These are phyloP conservation scores for Cynocephalus volans DNA, from an alignment of 2,113 vertebrate genomes.

Conservation along the genomic window DNA sequence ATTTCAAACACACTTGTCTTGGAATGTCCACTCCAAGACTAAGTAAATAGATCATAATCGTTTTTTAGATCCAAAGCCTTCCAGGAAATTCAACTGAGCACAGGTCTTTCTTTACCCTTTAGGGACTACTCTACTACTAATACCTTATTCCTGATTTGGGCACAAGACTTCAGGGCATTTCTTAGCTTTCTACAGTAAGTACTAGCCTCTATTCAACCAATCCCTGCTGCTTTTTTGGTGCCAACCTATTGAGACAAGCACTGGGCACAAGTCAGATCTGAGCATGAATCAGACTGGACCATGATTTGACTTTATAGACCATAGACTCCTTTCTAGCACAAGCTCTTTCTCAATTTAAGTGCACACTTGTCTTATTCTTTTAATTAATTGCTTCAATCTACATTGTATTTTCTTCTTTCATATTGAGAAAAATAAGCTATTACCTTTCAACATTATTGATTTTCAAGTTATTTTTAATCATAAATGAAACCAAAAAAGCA, in stretches of 20 bases:
- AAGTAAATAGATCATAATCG: not conserved
- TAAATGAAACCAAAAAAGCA: constrained; percentile 40
- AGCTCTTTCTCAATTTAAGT: constrained; percentile 40
- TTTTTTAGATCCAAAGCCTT: constrained; percentile 61
- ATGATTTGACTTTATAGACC: not conserved
- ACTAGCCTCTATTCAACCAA: not conserved
- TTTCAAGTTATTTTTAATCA: constrained; percentile 61
- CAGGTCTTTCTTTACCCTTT: constrained; percentile 22
- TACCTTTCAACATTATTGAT: constrained; percentile 45
- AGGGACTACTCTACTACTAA: not conserved
- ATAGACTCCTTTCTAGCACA: constrained; percentile 30
- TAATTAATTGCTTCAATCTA: constrained; percentile 2
- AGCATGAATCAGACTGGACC: not conserved
- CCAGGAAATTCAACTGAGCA: constrained; percentile 16
- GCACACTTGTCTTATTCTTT: not conserved
- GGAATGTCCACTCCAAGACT: not conserved
- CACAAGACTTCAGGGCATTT: constrained; percentile 4
- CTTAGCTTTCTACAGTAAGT: not conserved
- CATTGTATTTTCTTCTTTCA: constrained; percentile 16
- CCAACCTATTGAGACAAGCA: not conserved
- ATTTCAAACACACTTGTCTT: constrained; percentile 64
- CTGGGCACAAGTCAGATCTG: not conserved
- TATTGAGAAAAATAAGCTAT: constrained; percentile 29
- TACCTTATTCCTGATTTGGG: not conserved
- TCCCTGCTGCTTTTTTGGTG: not conserved